Conservation (phyloP, 2,797 vertebrate species). For the Scarus forsteni region DNA sequence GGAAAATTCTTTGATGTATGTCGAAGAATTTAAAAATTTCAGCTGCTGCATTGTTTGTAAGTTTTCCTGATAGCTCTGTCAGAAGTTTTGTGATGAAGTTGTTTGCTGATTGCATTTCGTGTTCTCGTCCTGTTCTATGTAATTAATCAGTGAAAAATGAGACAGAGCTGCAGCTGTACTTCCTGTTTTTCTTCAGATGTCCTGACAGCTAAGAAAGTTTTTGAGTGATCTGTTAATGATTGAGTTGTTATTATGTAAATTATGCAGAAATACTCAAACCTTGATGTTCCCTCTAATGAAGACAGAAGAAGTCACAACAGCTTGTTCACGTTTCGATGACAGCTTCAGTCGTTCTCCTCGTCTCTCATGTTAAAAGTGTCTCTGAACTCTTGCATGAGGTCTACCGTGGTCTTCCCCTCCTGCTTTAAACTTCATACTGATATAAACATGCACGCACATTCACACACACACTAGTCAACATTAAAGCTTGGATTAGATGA, state of each 20-base stretch:
- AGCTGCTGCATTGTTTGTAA: too few species aligned
- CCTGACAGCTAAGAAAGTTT: background rate
- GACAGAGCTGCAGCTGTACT: background rate
- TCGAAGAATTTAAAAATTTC: too few species aligned
- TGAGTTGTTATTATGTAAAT: constrained; percentile 1
- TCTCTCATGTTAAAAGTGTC: constrained; percentile 9
- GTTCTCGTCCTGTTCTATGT: background rate
- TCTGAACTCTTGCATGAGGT: constrained; percentile 30
- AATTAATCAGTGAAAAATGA: constrained; percentile 28
- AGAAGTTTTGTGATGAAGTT: constrained; percentile 5
- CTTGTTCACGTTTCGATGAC: constrained; percentile 14
- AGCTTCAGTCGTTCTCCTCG: background rate
- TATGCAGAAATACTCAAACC: background rate
- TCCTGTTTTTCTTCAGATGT: background rate
- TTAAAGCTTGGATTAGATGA: constrained; percentile 68
- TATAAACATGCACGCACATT: constrained; percentile 8
- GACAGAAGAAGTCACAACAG: constrained; percentile 19
- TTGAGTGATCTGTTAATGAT: constrained; percentile 1
- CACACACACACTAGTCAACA: constrained; percentile 34
- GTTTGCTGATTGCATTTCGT: background rate
- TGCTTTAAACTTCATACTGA: constrained; percentile 24
- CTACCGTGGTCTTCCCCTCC: constrained; percentile 16
- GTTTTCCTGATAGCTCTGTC: background rate
- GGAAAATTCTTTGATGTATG: too few species aligned
- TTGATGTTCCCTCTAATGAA: constrained; percentile 12